A percentile compares a stretch with the other conserved stretches of the same genome.
Evolutionary conservation across 2,113 vertebrate species (phyloP).

Genomic region (Tyto alba): DNA sequence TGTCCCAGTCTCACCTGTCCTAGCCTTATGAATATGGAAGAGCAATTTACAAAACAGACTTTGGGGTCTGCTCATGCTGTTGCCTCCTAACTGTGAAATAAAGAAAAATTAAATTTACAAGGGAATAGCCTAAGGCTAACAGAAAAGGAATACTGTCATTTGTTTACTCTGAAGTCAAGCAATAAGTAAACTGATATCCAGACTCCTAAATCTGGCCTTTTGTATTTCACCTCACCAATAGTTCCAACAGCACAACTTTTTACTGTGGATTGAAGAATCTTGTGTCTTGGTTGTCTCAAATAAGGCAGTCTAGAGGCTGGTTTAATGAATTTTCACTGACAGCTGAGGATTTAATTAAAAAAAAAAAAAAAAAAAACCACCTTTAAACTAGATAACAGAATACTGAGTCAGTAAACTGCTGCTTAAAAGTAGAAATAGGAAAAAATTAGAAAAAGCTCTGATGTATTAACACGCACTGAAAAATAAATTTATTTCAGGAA

Average conservation of each 20-base stretch:
- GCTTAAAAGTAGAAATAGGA: background rate
- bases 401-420: background rate
- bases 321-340: background rate
- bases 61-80: background rate
- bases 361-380: background rate
- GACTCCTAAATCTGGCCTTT: background rate
- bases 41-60: background rate
- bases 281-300: background rate
- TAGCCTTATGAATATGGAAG: background rate
- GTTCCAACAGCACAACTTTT: background rate
- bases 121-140: background rate
- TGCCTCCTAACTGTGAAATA: background rate
- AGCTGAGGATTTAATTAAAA: background rate
- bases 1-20: background rate
- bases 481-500: slow-evolving; percentile 59
- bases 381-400: background rate
- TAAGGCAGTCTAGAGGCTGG: background rate
- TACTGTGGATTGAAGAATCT: background rate
- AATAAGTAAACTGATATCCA: background rate
- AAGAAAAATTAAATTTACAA: background rate
- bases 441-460: background rate
- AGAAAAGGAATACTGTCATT: background rate
- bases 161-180: background rate
- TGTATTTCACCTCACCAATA: background rate
- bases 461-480: background rate